Evolutionary conservation across 1,140 invertebrate genomes (phyloP), one percentile per base, ranked within the genome.

Genomic region (Drosophila fuyamai): DNA sequence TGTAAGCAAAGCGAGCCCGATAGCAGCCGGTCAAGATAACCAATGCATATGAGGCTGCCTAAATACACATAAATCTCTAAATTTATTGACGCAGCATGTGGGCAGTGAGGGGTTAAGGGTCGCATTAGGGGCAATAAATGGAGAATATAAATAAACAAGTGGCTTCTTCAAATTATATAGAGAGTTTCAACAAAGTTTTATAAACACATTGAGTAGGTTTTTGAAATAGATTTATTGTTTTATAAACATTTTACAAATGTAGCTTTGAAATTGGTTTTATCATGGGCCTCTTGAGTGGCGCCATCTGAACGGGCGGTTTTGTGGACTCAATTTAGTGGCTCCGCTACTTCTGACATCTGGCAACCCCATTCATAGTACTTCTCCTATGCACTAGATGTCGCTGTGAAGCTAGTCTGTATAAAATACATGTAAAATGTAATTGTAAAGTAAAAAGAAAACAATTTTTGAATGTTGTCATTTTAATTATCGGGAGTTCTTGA

Each of bases 21-120:
- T 67, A 66, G 44, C 27, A 48, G 44, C 53, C 66, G 29, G n/a
- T 47, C 36, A 46, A 70, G 68, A 72, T 72, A 72, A 72, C n/a
- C 71, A 29, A 44, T 72, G 23, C 41, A 51, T 47, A 67, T 44
- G 27, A 53, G 27, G 50, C 29, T 58, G 68, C 43, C 35, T 59
- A 66, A 59, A 48, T 40, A 27, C 51, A 71, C 10, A 71, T 35
- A 56, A 10, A 66, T 29, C 32, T 10, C 16, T 32, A 7, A 9
- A 41, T 70, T 54, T 29, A 66, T 66, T 32, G 32, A 56, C 36
- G 8, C 29, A 32, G 63, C 43, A 70, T 32, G 67, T 50, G 41
- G 50, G 35, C 67, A 68, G 32, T 4, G 29, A 14, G 4, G 29
- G 50, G 65, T 70, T 57, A 48, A 71, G 36, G 66, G 51, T 70